These are phyloP conservation scores for Cheirogaleus major DNA, from an alignment of 2,797 vertebrate genomes.

Conservation along the genomic window DNA sequence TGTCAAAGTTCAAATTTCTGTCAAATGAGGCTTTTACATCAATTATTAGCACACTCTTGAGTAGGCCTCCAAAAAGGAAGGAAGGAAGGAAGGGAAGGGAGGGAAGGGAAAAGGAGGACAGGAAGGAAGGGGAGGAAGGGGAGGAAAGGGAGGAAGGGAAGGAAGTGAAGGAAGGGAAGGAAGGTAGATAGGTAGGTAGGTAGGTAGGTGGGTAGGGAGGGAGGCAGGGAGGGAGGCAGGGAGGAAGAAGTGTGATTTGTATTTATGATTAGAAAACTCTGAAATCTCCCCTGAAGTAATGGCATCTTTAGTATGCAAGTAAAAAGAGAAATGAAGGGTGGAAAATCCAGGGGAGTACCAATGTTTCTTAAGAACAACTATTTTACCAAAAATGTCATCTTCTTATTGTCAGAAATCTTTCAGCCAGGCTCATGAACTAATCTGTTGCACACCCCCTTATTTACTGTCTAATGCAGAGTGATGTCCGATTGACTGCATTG, in stretches of 20 bases:
- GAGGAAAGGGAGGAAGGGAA: no score
- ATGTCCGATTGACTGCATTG: not conserved
- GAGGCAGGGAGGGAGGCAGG: accelerated
- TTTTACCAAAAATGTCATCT: slow-evolving; percentile 1
- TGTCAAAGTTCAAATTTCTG: slow-evolving; percentile 46
- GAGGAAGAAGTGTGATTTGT: not conserved
- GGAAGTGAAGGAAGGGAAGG: not conserved
- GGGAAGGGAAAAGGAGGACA: no score
- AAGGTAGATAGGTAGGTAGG: not conserved
- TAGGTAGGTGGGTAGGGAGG: accelerated
- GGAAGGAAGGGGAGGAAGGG: not conserved
- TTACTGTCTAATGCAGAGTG: slow-evolving; percentile 33
- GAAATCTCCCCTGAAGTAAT: not conserved
- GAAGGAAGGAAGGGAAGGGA: not conserved
- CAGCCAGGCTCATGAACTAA: not conserved
- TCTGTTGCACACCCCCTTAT: not conserved
- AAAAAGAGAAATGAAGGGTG: not conserved
- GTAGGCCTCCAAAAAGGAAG: no score
- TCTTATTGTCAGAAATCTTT: not conserved
- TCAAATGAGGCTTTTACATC: not conserved
- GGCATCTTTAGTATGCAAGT: not conserved
- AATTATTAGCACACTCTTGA: not conserved
- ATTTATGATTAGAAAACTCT: slow-evolving; percentile 15
- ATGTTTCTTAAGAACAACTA: not conserved
- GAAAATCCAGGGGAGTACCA: not conserved